phyloP scores from a whole-genome alignment of 2,888 invertebrate species.

The Hoplodrina blanda region DNA sequence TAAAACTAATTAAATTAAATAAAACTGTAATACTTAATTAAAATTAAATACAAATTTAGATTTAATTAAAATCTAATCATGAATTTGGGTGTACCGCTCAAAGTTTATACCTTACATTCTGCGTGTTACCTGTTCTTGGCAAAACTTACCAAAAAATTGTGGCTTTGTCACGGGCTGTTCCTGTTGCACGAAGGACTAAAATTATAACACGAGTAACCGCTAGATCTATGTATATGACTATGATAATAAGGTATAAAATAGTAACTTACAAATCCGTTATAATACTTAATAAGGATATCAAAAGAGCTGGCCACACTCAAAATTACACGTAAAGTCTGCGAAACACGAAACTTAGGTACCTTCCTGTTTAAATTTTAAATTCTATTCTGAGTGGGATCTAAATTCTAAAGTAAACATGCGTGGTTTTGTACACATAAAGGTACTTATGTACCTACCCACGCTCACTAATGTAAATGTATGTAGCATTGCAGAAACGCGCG shows the following conservation, averaged over 20 bases:
- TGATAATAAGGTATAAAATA: constrained; percentile 34
- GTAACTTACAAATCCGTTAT: constrained; percentile 33
- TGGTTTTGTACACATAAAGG: constrained; percentile 46
- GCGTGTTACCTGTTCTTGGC: constrained; percentile 58
- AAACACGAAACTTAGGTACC: constrained; percentile 62
- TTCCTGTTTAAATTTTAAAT: constrained; percentile 70
- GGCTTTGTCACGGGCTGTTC: constrained; percentile 63
- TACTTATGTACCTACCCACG: constrained; percentile 14
- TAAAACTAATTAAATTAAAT: too few relatives aligned
- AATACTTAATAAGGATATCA: constrained; percentile 55
- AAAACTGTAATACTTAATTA: too few relatives aligned
- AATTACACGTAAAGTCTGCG: constrained; percentile 49
- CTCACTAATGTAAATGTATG: constrained; percentile 44
- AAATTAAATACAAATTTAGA: constrained; percentile 3
- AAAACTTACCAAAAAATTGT: constrained; percentile 67
- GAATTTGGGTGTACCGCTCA: constrained; percentile 44
- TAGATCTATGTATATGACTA: constrained; percentile 39
- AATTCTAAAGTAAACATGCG: constrained; percentile 59
- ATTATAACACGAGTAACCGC: constrained; percentile 58
- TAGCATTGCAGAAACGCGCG: constrained; percentile 40
- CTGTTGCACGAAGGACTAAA: constrained; percentile 61
- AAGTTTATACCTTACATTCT: constrained; percentile 61
- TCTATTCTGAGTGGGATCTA: constrained; percentile 66
- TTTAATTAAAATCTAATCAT: constrained; percentile 48
- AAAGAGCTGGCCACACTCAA: constrained; percentile 42